phyloP scores from a whole-genome alignment of 2,888 invertebrate genomes.

The Hoplodrina ambigua region DNA sequence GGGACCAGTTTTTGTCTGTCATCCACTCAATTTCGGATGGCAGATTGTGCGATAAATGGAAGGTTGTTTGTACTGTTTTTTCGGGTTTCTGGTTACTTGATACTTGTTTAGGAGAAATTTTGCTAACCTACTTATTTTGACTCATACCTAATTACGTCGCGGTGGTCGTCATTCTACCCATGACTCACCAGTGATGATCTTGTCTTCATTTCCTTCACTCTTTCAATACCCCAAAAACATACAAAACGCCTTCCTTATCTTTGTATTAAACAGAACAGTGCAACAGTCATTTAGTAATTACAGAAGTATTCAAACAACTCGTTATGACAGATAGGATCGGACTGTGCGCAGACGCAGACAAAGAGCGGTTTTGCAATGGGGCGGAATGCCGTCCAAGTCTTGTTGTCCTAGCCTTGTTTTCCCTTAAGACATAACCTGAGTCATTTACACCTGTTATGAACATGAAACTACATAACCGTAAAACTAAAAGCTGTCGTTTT shows the following conservation, averaged over 20 bases:
- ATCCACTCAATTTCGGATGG: constrained; percentile 56
- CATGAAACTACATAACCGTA: background rate
- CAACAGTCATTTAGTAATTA: constrained; percentile 55
- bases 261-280: constrained; percentile 6
- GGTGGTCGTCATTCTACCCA: background rate
- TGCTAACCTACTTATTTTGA: background rate
- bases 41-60: constrained; percentile 57
- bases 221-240: background rate
- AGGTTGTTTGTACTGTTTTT: constrained; percentile 44
- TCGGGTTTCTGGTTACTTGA: constrained; percentile 16
- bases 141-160: background rate
- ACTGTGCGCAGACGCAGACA: constrained; percentile 47
- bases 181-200: constrained; percentile 10
- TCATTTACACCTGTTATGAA: constrained; percentile 56
- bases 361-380: constrained; percentile 59
- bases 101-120: constrained; percentile 4
- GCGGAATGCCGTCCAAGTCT: constrained; percentile 65
- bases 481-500: constrained; percentile 19
- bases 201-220: background rate
- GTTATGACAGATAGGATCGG: constrained; percentile 56
- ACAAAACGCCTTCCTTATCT: constrained; percentile 1
- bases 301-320: constrained; percentile 56
- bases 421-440: constrained; percentile 57
- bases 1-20: constrained; percentile 67
- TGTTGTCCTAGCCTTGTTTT: constrained; percentile 59